phyloP scores from a whole-genome alignment of 30 jellyfish, hydroid and myxozoan species.

The Aurelia coerulea region DNA sequence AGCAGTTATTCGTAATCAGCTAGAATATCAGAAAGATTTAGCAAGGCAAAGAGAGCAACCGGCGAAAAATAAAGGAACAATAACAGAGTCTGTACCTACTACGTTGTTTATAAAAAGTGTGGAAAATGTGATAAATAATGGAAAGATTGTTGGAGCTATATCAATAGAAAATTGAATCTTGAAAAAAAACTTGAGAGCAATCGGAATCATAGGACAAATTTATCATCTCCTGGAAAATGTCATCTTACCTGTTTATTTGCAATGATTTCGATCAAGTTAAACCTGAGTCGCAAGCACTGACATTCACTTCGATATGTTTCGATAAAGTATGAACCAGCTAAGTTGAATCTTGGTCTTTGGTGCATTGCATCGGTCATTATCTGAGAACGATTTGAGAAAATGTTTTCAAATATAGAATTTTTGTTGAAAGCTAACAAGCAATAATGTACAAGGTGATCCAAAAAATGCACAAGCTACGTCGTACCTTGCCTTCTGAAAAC shows the following conservation, averaged over 20 bases:
- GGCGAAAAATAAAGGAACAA: slow-evolving; percentile 49
- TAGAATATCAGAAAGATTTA: slow-evolving; percentile 31
- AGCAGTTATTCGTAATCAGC: slow-evolving; percentile 31
- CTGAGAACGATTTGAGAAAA: slow-evolving; percentile 11
- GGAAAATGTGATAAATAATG: slow-evolving; percentile 51
- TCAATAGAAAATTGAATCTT: slow-evolving; percentile 29
- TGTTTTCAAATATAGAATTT: no score
- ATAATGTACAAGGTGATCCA: no score
- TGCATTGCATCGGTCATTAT: slow-evolving; percentile 56
- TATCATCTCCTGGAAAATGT: not conserved
- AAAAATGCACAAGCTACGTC: no score
- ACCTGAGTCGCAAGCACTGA: slow-evolving; percentile 52
- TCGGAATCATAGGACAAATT: slow-evolving; percentile 41
- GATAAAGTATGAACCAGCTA: slow-evolving; percentile 60
- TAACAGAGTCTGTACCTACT: slow-evolving; percentile 47
- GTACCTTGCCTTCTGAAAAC: no score
- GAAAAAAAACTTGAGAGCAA: slow-evolving; percentile 36
- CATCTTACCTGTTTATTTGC: slow-evolving; percentile 66
- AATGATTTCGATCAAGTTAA: slow-evolving; percentile 52
- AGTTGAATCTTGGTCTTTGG: slow-evolving; percentile 83
- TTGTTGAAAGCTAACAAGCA: no score
- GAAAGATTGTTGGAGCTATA: slow-evolving; percentile 46
- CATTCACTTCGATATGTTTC: slow-evolving; percentile 77
- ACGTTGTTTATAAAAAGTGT: slow-evolving; percentile 37
- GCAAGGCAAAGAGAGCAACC: slow-evolving; percentile 62